A percentile compares a stretch with the other conserved stretches of the same genome.
phyloP scores from a whole-genome alignment of 2,888 invertebrate species.

The Acronicta alni region DNA sequence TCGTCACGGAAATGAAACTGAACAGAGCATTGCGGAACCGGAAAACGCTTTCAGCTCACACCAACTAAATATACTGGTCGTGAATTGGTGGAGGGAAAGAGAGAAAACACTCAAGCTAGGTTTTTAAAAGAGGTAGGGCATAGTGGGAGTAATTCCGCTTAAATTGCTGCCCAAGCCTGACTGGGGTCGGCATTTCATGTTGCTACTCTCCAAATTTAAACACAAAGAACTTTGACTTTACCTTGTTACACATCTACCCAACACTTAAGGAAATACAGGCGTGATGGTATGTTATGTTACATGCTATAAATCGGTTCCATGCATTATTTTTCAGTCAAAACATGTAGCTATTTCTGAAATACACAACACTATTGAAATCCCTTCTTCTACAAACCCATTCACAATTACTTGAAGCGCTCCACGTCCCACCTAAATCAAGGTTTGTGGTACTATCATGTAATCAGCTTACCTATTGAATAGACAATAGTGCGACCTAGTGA shows the following conservation, averaged over 20 bases:
- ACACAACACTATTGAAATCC: neutral
- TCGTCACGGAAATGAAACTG: slow-evolving; percentile 45
- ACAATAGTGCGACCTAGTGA: slow-evolving; percentile 30
- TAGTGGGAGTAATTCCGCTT: no score
- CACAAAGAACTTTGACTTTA: neutral
- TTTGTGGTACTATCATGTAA: slow-evolving; percentile 16
- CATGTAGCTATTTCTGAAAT: neutral
- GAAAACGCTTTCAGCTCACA: slow-evolving; percentile 47
- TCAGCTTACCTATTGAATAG: slow-evolving; percentile 26
- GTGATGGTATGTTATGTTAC: neutral
- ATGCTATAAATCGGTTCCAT: no score
- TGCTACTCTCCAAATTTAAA: neutral
- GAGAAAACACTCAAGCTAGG: neutral
- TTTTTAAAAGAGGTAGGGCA: no score
- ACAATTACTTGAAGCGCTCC: neutral
- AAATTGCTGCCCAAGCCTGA: neutral
- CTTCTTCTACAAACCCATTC: neutral
- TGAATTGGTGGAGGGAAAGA: slow-evolving; percentile 1
- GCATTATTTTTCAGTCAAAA: no score
- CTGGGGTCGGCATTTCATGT: neutral
- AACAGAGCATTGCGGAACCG: slow-evolving; percentile 31
- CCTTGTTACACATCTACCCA: neutral
- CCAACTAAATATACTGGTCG: slow-evolving; percentile 21
- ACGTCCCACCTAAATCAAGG: slow-evolving; percentile 32
- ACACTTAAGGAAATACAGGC: neutral